These are phyloP conservation scores for Archaeoteleia sp. DNA, from an alignment of 2,888 invertebrate genomes.

Conservation along the genomic window DNA sequence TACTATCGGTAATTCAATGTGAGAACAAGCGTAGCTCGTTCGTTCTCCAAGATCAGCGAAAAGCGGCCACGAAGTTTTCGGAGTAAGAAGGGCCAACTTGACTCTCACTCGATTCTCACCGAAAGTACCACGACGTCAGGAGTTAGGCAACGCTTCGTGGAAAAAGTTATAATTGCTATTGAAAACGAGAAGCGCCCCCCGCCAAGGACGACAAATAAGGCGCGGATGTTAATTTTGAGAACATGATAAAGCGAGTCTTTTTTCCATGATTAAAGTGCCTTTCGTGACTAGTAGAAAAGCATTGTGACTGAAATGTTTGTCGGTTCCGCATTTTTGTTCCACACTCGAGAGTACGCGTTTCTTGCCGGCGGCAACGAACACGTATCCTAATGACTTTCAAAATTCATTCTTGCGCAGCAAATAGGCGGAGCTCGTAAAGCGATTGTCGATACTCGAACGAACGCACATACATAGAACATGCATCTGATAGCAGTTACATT, in stretches of 20 bases:
- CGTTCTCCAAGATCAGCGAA: slow-evolving; percentile 40
- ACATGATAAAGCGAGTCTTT: slow-evolving; percentile 32
- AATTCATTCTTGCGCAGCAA: slow-evolving; percentile 40
- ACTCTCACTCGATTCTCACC: slow-evolving; percentile 3
- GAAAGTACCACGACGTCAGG: slow-evolving; percentile 34
- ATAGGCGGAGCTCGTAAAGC: slow-evolving; percentile 5
- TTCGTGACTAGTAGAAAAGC: slow-evolving; percentile 47
- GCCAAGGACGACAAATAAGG: slow-evolving; percentile 15
- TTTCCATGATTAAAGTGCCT: slow-evolving; percentile 33
- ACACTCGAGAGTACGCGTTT: slow-evolving; percentile 29
- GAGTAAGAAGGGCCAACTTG: neutral
- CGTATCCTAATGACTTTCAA: slow-evolving; percentile 46
- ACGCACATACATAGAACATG: slow-evolving; percentile 6
- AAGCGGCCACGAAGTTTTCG: slow-evolving; percentile 34
- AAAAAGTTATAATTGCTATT: slow-evolving; percentile 47
- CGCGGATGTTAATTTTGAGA: slow-evolving; percentile 34
- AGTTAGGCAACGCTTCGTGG: slow-evolving; percentile 17
- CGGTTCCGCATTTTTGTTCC: slow-evolving; percentile 10
- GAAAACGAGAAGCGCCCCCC: slow-evolving; percentile 8
- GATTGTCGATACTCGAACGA: slow-evolving; percentile 13
- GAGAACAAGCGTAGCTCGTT: slow-evolving; percentile 7
- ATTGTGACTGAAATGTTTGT: slow-evolving; percentile 45
- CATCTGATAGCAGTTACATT: slow-evolving; percentile 26
- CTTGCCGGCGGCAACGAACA: slow-evolving; percentile 12
- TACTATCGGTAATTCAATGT: slow-evolving; percentile 59